A percentile compares a stretch with the other conserved stretches of the same genome.
Conservation (phyloP, 1,140 invertebrate genomes). For the Drosophila biarmipes region DNA sequence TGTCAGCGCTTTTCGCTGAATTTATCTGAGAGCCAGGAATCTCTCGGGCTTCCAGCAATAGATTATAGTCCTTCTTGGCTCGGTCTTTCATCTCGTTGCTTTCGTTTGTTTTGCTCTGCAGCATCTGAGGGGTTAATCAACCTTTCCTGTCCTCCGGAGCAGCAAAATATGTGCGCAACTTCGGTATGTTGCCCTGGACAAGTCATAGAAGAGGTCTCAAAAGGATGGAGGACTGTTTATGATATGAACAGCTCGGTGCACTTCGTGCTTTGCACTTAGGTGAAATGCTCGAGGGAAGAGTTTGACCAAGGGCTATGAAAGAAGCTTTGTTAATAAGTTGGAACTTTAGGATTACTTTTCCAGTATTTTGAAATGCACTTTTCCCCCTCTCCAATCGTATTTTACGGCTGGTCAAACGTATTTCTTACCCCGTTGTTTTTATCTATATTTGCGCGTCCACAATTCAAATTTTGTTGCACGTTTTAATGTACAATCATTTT, state of each 20-base stretch:
- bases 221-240: neutral
- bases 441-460: neutral
- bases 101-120: conserved; percentile 54
- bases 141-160: conserved; percentile 37
- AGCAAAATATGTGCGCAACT: conserved; percentile 25
- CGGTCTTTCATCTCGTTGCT: neutral
- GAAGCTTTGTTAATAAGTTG: neutral
- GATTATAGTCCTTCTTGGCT: conserved; percentile 12
- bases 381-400: neutral
- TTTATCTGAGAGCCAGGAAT: conserved; percentile 55
- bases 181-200: conserved; percentile 14
- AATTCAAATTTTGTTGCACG: conserved; percentile 12
- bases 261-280: neutral
- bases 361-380: no score
- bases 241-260: neutral
- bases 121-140: conserved; percentile 72
- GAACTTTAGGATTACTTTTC: no score
- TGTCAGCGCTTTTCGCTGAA: conserved; percentile 62
- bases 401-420: neutral
- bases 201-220: neutral
- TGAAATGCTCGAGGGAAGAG: neutral
- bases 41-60: neutral
- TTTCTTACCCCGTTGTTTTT: no score
- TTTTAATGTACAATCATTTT: conserved; percentile 34
- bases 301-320: neutral